These are phyloP conservation scores for Phalacrocorax aristotelis DNA, from an alignment of 2,113 vertebrate genomes.

Conservation along the genomic window DNA sequence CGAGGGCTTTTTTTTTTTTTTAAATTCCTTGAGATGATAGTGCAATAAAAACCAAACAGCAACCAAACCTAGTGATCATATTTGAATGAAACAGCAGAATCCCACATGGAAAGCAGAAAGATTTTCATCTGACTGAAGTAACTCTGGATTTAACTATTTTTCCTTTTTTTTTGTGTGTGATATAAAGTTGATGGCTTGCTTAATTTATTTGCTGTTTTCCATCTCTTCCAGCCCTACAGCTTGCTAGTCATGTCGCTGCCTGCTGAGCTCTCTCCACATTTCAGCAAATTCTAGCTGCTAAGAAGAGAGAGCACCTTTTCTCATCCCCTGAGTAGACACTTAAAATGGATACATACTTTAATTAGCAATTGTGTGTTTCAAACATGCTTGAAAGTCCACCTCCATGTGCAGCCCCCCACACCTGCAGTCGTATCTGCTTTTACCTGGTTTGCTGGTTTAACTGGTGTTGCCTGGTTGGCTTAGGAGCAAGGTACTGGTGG, in stretches of 20 bases:
- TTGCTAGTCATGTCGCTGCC: background rate
- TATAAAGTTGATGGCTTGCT: background rate
- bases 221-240: background rate
- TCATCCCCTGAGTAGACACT: background rate
- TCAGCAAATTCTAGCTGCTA: background rate
- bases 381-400: background rate
- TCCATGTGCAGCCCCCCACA: background rate
- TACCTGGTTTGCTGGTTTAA: slow-evolving; percentile 8
- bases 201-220: background rate
- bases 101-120: background rate
- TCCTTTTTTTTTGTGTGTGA: background rate
- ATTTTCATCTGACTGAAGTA: slow-evolving; percentile 7
- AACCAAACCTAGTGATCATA: background rate
- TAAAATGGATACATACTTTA: background rate
- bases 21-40: slow-evolving; percentile 10
- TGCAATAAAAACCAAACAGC: slow-evolving; percentile 14
- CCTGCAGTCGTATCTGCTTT: background rate
- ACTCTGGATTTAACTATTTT: background rate
- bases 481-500: background rate
- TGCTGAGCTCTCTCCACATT: background rate
- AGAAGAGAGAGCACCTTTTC: background rate
- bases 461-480: background rate
- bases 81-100: slow-evolving; percentile 9
- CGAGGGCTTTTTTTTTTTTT: background rate
- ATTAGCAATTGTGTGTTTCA: background rate